phyloP scores from a whole-genome alignment of 2,797 vertebrate genomes.

The Alca torda region DNA sequence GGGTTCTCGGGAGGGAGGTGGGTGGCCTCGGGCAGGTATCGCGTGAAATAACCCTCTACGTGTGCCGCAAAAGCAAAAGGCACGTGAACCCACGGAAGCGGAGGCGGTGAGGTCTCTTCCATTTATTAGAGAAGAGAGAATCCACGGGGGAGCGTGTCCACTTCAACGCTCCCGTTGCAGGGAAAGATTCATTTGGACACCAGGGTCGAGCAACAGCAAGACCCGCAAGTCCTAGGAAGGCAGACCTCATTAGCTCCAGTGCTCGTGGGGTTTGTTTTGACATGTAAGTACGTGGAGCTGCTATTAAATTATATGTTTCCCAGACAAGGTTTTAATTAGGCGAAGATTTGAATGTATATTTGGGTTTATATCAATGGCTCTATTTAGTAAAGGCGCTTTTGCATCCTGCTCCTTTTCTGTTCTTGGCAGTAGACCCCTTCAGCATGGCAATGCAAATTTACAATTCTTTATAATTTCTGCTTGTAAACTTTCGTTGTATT shows the following conservation, averaged over 20 bases:
- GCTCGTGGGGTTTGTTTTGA: neutral
- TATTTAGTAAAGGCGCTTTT: neutral
- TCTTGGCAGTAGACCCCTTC: neutral
- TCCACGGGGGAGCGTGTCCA: rapidly evolving
- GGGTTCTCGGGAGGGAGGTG: neutral
- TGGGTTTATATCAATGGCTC: neutral
- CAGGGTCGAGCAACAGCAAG: neutral
- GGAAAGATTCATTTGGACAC: neutral
- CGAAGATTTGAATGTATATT: neutral
- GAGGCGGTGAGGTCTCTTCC: rapidly evolving
- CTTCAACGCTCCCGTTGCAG: rapidly evolving
- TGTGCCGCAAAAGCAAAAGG: neutral
- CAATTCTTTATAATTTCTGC: neutral
- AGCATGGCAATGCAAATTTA: neutral
- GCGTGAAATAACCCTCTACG: rapidly evolving
- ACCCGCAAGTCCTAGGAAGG: too few species aligned
- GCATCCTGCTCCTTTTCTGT: neutral
- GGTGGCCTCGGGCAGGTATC: neutral
- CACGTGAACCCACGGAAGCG: rapidly evolving
- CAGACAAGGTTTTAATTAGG: neutral
- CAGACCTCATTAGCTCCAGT: neutral
- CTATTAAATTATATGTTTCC: neutral
- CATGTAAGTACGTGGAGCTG: neutral
- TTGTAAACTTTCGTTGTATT: neutral
- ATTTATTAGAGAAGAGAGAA: neutral